These are phyloP conservation scores for Pogonognathellus flavescens DNA, from an alignment of 1,140 invertebrate species.

Conservation along the genomic window DNA sequence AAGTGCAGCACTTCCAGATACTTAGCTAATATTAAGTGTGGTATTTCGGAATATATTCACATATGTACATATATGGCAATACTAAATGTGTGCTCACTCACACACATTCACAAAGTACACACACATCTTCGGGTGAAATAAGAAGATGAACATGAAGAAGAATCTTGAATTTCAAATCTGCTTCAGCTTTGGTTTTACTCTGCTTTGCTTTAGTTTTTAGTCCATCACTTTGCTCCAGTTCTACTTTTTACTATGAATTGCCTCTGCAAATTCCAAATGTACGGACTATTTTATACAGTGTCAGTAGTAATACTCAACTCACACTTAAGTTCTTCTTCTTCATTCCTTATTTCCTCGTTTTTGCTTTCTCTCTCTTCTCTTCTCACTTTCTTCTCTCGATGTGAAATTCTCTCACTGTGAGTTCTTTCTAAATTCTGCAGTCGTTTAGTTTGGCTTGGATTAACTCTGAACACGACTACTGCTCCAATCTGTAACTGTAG, in stretches of 20 bases:
- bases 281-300: conserved; percentile 27
- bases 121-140: background rate
- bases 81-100: background rate
- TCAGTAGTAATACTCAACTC: conserved; percentile 5
- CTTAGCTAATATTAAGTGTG: background rate
- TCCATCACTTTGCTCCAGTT: background rate
- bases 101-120: background rate
- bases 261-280: background rate
- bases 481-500: background rate
- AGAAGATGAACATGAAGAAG: conserved; percentile 46
- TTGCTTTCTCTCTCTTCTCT: background rate
- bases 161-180: conserved; percentile 35
- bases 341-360: background rate
- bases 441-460: background rate
- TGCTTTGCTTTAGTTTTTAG: background rate
- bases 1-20: background rate
- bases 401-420: background rate
- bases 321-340: background rate
- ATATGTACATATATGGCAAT: background rate
- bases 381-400: background rate
- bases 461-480: background rate
- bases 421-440: background rate
- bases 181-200: conserved; percentile 19
- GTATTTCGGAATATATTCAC: background rate
- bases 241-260: background rate